phyloP scores from a whole-genome alignment of 2,113 vertebrate species.

The Loxodonta africana region DNA sequence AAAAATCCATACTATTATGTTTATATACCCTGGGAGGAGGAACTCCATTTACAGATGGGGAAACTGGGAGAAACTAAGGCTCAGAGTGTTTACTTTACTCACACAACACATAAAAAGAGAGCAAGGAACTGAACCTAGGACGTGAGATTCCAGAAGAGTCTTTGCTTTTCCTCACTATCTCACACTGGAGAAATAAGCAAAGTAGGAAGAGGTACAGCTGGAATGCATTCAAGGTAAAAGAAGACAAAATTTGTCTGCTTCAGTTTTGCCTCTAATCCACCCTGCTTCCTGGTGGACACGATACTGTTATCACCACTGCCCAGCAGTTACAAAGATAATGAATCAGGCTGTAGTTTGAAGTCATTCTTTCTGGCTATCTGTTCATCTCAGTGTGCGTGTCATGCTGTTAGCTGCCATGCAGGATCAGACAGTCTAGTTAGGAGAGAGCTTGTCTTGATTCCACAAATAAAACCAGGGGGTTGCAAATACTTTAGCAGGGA shows the following conservation, averaged over 20 bases:
- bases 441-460: constrained; percentile 21
- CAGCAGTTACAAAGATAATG: neutral
- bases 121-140: constrained; percentile 10
- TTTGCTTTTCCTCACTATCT: neutral
- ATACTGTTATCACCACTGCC: neutral
- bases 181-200: constrained; percentile 2
- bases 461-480: neutral
- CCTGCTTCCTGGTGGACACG: neutral
- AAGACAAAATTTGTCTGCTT: constrained; percentile 9
- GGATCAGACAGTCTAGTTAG: neutral
- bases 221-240: neutral
- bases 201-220: neutral
- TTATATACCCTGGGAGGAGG: neutral
- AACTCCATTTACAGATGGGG: neutral
- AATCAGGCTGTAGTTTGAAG: neutral
- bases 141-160: neutral
- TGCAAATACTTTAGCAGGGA: neutral
- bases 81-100: neutral
- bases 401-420: constrained; percentile 16
- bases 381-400: constrained; percentile 28
- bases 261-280: constrained; percentile 11
- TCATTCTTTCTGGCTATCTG: constrained; percentile 27
- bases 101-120: neutral
- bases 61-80: neutral
- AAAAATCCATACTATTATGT: neutral